A percentile compares a stretch with the other conserved stretches of the same genome.
Evolutionary conservation across 30 jellyfish, hydroid and myxozoan species (phyloP).

Genomic region (Turritopsis rubra): DNA sequence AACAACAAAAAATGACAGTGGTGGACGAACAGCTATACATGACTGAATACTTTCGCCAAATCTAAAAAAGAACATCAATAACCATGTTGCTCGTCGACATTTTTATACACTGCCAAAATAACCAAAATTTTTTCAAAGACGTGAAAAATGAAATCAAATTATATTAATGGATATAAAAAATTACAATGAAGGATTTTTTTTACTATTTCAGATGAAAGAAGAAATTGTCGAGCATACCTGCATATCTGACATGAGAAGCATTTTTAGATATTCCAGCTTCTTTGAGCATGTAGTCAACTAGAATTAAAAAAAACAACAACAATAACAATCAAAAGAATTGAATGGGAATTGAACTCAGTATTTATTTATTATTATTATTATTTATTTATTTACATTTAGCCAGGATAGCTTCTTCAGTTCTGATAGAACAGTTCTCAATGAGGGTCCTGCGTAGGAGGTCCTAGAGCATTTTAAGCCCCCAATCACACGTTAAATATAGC

Average conservation of each 20-base stretch:
- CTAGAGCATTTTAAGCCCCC: too few relatives aligned
- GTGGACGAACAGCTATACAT: not conserved
- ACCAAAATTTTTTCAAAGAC: too few relatives aligned
- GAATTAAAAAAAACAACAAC: not conserved
- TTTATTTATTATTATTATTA: too few relatives aligned
- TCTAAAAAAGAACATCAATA: not conserved
- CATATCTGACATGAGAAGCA: slow-evolving; percentile 3
- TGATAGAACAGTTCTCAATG: too few relatives aligned
- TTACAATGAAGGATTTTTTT: not conserved
- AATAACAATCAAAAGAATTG: not conserved
- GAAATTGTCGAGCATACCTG: not conserved
- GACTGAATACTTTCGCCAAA: not conserved
- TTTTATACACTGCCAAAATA: too few relatives aligned
- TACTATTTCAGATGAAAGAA: not conserved
- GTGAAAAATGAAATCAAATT: too few relatives aligned
- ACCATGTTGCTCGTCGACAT: too few relatives aligned
- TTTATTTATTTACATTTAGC: too few relatives aligned
- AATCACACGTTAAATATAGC: too few relatives aligned
- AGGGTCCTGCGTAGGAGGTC: too few relatives aligned
- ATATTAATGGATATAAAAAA: too few relatives aligned
- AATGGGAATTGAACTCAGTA: not conserved
- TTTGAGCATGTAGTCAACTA: slow-evolving; percentile 15
- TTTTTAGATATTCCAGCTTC: not conserved
- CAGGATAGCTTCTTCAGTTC: too few relatives aligned
- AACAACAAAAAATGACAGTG: not conserved